Conservation (phyloP, 2,888 invertebrate species). For the Parochlus steinenii region DNA sequence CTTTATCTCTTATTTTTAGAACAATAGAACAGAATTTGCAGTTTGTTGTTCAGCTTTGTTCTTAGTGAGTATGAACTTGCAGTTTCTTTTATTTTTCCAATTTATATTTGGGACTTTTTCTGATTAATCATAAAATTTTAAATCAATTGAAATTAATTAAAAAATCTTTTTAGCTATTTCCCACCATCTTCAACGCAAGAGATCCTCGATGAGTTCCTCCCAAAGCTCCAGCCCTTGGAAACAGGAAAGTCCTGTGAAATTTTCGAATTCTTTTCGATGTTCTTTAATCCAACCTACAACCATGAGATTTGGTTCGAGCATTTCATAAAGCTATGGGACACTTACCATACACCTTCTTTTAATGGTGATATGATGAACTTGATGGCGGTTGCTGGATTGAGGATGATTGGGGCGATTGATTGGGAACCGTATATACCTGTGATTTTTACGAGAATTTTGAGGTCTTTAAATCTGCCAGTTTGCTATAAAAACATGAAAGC, state of each 20-base stretch:
- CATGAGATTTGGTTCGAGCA: constrained; percentile 67
- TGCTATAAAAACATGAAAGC: constrained; percentile 48
- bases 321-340: constrained; percentile 60
- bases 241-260: constrained; percentile 32
- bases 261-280: constrained; percentile 49
- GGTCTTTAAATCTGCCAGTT: constrained; percentile 63
- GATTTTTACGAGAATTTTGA: constrained; percentile 55
- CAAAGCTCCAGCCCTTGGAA: constrained; percentile 59
- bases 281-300: constrained; percentile 49
- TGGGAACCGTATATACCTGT: constrained; percentile 72
- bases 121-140: neutral
- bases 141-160: neutral
- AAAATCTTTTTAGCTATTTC: constrained; percentile 42
- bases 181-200: constrained; percentile 61
- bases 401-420: constrained; percentile 68
- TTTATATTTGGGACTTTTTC: neutral
- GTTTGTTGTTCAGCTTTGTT: constrained; percentile 15
- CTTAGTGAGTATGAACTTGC: constrained; percentile 14
- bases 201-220: constrained; percentile 68
- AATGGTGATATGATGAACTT: constrained; percentile 44
- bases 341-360: constrained; percentile 49
- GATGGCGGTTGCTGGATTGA: constrained; percentile 52
- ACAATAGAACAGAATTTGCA: constrained; percentile 15
- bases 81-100: neutral
- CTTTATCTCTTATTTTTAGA: constrained; percentile 12